Conservation (phyloP, 2,113 vertebrate species). For the Pan troglodytes region DNA sequence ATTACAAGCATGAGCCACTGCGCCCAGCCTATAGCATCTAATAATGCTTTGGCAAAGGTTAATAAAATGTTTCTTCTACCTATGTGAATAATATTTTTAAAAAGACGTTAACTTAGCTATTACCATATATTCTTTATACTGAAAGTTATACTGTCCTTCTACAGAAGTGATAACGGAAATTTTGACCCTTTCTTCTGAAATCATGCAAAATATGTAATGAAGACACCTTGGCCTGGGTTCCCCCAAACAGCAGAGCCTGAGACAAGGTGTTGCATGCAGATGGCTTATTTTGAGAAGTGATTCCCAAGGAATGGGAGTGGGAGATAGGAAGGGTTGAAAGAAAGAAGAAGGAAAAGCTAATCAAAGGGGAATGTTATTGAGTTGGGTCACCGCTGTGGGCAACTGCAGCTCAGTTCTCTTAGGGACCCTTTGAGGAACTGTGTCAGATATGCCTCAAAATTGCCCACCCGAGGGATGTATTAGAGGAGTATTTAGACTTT, state of each 20-base stretch:
- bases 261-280: neutral
- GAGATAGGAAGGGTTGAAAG: neutral
- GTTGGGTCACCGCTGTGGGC: neutral
- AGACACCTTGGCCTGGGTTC: neutral
- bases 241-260: neutral
- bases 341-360: neutral
- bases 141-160: neutral
- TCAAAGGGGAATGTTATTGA: neutral
- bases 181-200: neutral
- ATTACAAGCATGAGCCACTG: too few relatives aligned
- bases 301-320: neutral
- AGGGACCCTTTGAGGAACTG: neutral
- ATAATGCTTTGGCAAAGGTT: conserved; percentile 3
- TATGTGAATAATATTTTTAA: neutral
- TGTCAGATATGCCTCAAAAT: neutral
- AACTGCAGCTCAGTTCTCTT: neutral
- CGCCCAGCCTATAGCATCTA: neutral
- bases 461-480: neutral
- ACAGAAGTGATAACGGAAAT: neutral
- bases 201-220: neutral
- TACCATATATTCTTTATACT: neutral
- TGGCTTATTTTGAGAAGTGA: neutral
- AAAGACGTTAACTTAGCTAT: neutral
- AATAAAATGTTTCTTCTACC: neutral
- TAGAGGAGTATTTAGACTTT: neutral